These are phyloP conservation scores for Tortricodes alternella DNA, from an alignment of 2,888 invertebrate genomes.

Conservation along the genomic window DNA sequence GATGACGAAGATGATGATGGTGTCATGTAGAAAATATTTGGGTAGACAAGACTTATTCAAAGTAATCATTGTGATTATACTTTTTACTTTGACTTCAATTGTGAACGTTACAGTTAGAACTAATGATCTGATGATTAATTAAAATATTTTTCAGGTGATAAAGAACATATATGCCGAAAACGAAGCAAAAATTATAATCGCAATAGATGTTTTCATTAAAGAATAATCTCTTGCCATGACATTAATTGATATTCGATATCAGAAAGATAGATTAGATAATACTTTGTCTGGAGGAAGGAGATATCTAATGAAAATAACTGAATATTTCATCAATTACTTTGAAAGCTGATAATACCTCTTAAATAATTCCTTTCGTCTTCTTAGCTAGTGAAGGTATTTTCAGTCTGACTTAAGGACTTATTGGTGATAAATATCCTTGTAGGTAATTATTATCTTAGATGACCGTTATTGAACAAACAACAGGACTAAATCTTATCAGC, in stretches of 20 bases:
- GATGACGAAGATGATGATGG: too few species aligned
- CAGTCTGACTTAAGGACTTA: too few species aligned
- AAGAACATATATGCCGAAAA: not conserved
- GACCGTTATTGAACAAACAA: slow-evolving; percentile 54
- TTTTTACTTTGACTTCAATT: too few species aligned
- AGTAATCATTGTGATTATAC: too few species aligned
- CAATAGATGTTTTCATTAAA: slow-evolving; percentile 20
- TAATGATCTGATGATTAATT: too few species aligned
- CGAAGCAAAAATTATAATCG: not conserved
- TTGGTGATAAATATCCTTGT: not conserved
- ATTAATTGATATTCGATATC: slow-evolving; percentile 57
- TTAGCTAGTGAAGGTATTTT: too few species aligned
- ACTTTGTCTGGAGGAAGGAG: slow-evolving; percentile 38
- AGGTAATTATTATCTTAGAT: slow-evolving; percentile 55
- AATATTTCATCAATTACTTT: too few species aligned
- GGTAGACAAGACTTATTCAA: too few species aligned
- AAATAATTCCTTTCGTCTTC: too few species aligned
- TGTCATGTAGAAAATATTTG: too few species aligned
- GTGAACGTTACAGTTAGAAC: too few species aligned
- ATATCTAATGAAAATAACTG: slow-evolving; percentile 34
- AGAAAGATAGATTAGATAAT: slow-evolving; percentile 39
- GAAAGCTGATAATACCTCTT: too few species aligned
- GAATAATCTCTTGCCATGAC: slow-evolving; percentile 49
- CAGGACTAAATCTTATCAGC: slow-evolving; percentile 34
- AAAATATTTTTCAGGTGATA: not conserved